phyloP scores from a whole-genome alignment of 2,113 vertebrate species.

The Desmodus rotundus region DNA sequence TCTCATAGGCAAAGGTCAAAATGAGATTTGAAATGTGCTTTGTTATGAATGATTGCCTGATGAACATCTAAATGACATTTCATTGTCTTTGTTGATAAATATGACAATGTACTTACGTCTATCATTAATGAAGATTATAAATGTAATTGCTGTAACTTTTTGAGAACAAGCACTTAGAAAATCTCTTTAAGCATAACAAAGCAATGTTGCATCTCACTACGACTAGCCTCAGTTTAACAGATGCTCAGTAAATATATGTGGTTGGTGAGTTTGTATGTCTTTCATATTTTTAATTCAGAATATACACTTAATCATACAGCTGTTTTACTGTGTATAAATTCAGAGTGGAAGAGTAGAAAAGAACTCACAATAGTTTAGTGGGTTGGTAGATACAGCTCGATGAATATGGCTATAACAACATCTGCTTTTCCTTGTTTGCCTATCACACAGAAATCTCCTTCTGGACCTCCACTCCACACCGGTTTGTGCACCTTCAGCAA shows the following conservation, averaged over 20 bases:
- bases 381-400: not conserved
- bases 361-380: not conserved
- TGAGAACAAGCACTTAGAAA: not conserved
- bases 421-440: not conserved
- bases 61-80: constrained; percentile 23
- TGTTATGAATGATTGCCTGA: constrained; percentile 29
- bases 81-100: constrained; percentile 30
- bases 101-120: not conserved
- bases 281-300: constrained; percentile 25
- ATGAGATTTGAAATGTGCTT: constrained; percentile 29
- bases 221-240: not conserved
- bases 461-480: not conserved
- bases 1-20: constrained; percentile 23
- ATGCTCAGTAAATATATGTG: not conserved
- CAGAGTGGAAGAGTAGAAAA: not conserved
- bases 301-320: not conserved
- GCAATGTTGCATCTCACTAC: not conserved
- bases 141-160: not conserved
- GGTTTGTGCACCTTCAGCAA: not conserved
- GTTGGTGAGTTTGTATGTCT: not conserved
- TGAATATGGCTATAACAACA: not conserved
- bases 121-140: constrained; percentile 4
- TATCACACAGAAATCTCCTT: not conserved
- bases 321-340: constrained; percentile 1
- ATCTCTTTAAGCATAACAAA: not conserved